Evolutionary conservation across 2,113 vertebrate species (phyloP), one percentile per base, ranked within the genome.

Genomic region (Trematomus loennbergii): DNA sequence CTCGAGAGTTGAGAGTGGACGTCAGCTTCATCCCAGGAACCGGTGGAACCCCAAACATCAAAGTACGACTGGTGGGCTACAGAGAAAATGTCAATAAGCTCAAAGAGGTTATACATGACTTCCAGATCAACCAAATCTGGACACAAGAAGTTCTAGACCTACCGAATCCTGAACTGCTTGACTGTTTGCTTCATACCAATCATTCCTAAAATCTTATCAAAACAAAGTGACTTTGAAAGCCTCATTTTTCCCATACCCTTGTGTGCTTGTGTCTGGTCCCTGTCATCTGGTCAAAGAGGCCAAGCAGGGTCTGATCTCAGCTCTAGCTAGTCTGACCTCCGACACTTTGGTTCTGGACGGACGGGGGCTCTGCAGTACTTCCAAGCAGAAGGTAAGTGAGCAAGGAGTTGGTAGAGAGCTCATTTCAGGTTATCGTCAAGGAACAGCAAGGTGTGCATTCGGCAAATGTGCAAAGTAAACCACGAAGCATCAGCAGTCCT

Each of bases 21-120:
- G 9, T 93, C 53, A 75, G 53, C 67, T 91, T 89, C n/a, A 36
- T 78, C 18, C n/a, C 64, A 22, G 77, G 17, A 22, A 1, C 18
- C n/a, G 33, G 16, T 29, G n/a, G 48, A 48, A 10, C 70, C 2
- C 3, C 66, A 17, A 50, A 9, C 45, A 79, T n/a, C 11, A 67
- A 59, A 3, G 85, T 92, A 0, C 76, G 58, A 33, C 46, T 95
- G 9, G 78, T 92, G 64, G 93, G 94, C 20, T 92, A 87, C 73
- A 83, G 43, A 9, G 22, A 81, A 36, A 66, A 87, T 40, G 89
- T 95, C 2, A 68, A 9, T 57, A 79, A 49, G 22, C 79, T 94
- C 9, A 88, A 81, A 78, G 29, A 76, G 1, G 18, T 90, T 18
- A 49, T 95, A 9, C 9, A 64, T 1, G 71, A 91, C 13, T 90